These are phyloP conservation scores for Creontiades dilutus DNA, from an alignment of 2,888 invertebrate species.

Conservation along the genomic window DNA sequence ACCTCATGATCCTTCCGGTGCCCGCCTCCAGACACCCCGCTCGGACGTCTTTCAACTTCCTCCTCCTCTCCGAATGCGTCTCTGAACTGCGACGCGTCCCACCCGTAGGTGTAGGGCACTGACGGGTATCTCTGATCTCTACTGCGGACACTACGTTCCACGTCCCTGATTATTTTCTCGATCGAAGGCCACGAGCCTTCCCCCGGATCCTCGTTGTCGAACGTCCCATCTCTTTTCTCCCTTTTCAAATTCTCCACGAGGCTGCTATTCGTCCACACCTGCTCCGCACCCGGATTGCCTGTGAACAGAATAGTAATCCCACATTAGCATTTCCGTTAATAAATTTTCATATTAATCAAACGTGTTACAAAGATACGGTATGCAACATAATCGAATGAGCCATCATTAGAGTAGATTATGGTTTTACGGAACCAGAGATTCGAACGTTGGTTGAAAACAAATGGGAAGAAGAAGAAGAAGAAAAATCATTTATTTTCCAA, in stretches of 20 bases:
- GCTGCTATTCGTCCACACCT: slow-evolving; percentile 49
- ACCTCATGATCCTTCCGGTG: slow-evolving; percentile 8
- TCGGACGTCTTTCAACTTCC: not conserved
- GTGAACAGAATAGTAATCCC: not conserved
- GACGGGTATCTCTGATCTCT: slow-evolving; percentile 26
- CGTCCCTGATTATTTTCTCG: slow-evolving; percentile 60
- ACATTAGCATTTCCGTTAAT: not conserved
- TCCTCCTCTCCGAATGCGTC: slow-evolving; percentile 9
- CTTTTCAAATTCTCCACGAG: slow-evolving; percentile 1
- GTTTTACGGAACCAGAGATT: too few relatives aligned
- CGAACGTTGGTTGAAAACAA: too few relatives aligned
- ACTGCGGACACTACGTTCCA: slow-evolving; percentile 18
- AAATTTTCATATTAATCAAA: too few relatives aligned
- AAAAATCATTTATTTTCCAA: too few relatives aligned
- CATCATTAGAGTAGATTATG: too few relatives aligned
- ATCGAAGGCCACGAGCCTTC: slow-evolving; percentile 58
- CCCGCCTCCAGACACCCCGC: not conserved
- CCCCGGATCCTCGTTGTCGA: slow-evolving; percentile 18
- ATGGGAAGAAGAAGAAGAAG: too few relatives aligned
- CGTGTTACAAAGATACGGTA: too few relatives aligned
- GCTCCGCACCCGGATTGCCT: not conserved
- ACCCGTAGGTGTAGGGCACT: slow-evolving; percentile 1
- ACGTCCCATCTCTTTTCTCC: not conserved
- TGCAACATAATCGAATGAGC: too few relatives aligned
- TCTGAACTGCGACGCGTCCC: slow-evolving; percentile 13